Base-by-base conservation (phyloP, 2,797 vertebrate species). In the Diplodus puntazzo region DNA sequence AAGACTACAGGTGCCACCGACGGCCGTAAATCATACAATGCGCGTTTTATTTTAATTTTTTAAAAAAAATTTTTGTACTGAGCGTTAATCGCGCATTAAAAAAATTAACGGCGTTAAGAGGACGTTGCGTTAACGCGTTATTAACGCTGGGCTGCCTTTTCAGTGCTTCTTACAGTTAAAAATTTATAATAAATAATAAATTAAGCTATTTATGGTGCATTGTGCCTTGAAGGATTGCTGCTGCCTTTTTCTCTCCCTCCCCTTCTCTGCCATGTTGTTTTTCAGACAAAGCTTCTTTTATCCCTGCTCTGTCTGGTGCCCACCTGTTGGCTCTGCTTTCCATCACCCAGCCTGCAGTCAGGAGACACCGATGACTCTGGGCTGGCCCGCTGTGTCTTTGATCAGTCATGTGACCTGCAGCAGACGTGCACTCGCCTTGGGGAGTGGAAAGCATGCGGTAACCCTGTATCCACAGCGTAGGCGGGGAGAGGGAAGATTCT, bases 321-420 rank as follows among this genome's bases (percentile, higher is more conserved):
- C 92, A 95, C 93, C 93, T 93, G 91, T 93, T 93, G 90, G 80
- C 87, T 89, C 89, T 90, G 90, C 86, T 90, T 92, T 87, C 88
- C 84, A 90, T 94, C 91, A 92, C 63, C 69, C 50, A 59, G 77
- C 76, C 77, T 79, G 77, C 83, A 78, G 82, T 86, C 81, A 80
- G 71, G 70, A 90, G 81, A 83, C 83, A 79, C 79, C 66, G 12
- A 83, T 81, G 87, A 75, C 86, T 88, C 65, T 0, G 55, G 80
- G 75, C 78, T 53, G 50, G 64, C 84, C 79, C 21, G 52, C 88
- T 52, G 85, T n/a, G 84, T 73, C 89, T 94, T 91, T 93, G 91
- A 94, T 94, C 90, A 70, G 69, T 89, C 85, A 72, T 80, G 82
- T 88, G 90, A 92, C 91, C 90, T 53, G 75, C 72, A 72, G 80